Conservation (phyloP, 2,113 vertebrate species). For the Fulica atra region DNA sequence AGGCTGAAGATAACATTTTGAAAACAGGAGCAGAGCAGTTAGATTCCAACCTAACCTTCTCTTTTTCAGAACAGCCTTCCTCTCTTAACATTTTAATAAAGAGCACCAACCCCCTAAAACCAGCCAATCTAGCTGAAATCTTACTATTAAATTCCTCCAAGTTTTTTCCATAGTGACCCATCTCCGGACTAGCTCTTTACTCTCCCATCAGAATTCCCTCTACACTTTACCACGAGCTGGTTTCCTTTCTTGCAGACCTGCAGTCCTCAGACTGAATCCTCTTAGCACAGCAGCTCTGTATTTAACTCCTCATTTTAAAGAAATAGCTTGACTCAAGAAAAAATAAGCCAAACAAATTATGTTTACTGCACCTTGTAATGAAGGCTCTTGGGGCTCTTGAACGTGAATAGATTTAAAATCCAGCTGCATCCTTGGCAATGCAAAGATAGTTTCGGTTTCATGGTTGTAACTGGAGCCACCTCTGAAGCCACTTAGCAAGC, state of each 20-base stretch:
- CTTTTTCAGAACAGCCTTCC: neutral
- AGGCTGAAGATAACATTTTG: neutral
- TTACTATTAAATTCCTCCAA: neutral
- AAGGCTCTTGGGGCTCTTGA: conserved; percentile 93
- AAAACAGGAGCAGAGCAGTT: neutral
- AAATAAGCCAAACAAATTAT: neutral
- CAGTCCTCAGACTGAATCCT: neutral
- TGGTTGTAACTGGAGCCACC: conserved; percentile 95
- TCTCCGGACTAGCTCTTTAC: neutral
- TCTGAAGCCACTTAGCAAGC: conserved; percentile 90
- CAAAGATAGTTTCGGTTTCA: conserved; percentile 98
- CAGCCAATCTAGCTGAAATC: neutral
- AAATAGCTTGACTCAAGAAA: neutral
- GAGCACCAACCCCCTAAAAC: neutral
- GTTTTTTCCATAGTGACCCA: neutral
- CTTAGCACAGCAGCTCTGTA: neutral
- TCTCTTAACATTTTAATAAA: neutral
- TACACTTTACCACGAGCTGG: neutral
- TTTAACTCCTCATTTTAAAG: neutral
- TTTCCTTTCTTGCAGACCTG: neutral
- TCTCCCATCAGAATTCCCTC: neutral
- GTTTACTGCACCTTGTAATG: conserved; percentile 81
- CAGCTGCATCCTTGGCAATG: conserved; percentile 96
- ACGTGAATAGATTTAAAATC: conserved; percentile 98
- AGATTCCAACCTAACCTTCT: neutral